Evolutionary conservation across 2,888 invertebrate genomes (phyloP), one percentile per base, ranked within the genome.

Genomic region (Eudemis profundana): DNA sequence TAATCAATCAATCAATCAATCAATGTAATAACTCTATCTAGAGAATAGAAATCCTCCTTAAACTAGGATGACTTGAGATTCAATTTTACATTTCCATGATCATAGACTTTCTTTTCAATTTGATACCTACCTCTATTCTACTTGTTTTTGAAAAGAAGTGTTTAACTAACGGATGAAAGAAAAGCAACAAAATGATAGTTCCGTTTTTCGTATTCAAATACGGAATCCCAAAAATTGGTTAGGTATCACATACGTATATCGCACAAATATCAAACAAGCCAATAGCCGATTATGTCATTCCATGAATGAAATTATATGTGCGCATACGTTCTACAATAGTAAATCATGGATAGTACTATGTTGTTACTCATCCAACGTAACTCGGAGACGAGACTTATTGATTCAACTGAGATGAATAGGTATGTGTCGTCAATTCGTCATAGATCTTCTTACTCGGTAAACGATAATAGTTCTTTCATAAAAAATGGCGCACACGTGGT

Each of bases 291-390:
- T 29, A 56, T 27, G 12, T 56, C 42, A 56, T 17, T 56, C 29
- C 42, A 29, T 29, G 15, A 29, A 17, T 33, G 33, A 33, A 33
- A 8, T 4, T 33, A 33, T 33, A 33, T 33, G 8, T 33, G 8
- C 33, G 33, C 33, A 33, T 33, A 40, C 23, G 27, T 23, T 17
- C 4, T 27, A 56, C 54, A 56, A 56, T 27, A 42, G 17, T 17
- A 17, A 15, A 56, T 56, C 54, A 56, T 44, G n/a, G 42, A 42
- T 42, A 56, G 29, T 44, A 42, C 15, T 42, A 51, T 46, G 46
- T 17, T n/a, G 54, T 56, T 29, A 44, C 54, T 56, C 42, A 29
- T 17, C 42, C 4, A 15, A 10, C 42, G 54, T 56, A 42, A 29
- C 29, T 12, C 40, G 8, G 27, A 42, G 17, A 27, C 12, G 23